Base-by-base conservation (phyloP, 2,113 vertebrate species). In the Channa argus region DNA sequence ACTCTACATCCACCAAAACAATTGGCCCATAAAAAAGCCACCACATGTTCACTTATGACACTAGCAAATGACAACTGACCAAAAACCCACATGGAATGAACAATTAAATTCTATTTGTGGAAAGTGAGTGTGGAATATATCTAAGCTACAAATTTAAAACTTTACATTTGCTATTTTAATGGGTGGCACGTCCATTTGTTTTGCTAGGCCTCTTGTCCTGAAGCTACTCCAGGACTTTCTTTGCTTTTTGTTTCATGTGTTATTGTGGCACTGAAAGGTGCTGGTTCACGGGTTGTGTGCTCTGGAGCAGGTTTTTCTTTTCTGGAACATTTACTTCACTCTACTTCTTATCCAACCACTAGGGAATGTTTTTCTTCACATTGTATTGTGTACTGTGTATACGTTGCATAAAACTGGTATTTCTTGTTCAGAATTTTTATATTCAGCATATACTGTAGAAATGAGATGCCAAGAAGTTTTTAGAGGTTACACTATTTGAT, bases 1-100 rank as follows among this genome's bases (percentile, higher is more conserved):
- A 66, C 47, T 67, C 33, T 8, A 56, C 55, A 41, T 55, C 24
- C 63, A 56, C 10, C 33, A 56, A 13, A 72, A 66, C 67, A 74
- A 66, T 43, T 3, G 53, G 8, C 5, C 36, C 24, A 36, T n/a
- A 15, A 74, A 81, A 73, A 62, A 34, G 3, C 8, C 2, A 5
- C 15, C 66, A 59, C 44, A 61, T 74, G 54, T 62, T 66, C 33
- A 72, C 36, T 36, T 8, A 66, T 62, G 46, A 47, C 6, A 58
- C 34, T 6, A 54, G 11, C 63, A 55, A 53, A 63, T 72, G 15
- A 77, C 45, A 60, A 44, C 37, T 44, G 43, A 51, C 47, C 55
- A 38, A 62, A 62, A 74, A 74, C 12, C 60, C 47, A 69, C 56
- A 68, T 52, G 55, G 59, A 71, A 55, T 56, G 0, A 68, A 65